phyloP scores from a whole-genome alignment of 37 sponge, comb jelly and placozoan species.

The Theonella swinhoei region DNA sequence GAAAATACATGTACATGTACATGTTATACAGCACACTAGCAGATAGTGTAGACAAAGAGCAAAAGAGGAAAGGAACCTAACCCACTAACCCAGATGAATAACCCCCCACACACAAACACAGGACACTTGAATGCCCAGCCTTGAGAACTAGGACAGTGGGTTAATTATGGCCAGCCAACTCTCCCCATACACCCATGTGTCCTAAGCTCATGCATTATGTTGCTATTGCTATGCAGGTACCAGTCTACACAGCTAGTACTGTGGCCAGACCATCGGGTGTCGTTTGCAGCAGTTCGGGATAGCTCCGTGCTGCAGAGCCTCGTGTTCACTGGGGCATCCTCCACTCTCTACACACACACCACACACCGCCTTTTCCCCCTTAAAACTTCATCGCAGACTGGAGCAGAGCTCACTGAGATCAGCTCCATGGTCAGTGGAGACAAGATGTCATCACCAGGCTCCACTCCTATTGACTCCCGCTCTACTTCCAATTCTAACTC shows the following conservation, averaged over 20 bases:
- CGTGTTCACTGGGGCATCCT: constrained; percentile 60
- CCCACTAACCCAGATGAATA: no score
- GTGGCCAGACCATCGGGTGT: constrained; percentile 48
- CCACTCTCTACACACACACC: constrained; percentile 35
- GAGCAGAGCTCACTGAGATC: constrained; percentile 42
- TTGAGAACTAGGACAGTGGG: no score
- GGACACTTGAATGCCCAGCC: no score
- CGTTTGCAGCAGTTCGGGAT: constrained; percentile 20
- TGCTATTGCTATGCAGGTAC: constrained; percentile 1
- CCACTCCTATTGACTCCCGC: not conserved
- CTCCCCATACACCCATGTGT: no score
- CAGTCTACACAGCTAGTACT: constrained; percentile 41
- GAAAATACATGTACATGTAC: no score
- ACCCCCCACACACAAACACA: no score
- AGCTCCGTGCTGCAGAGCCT: constrained; percentile 54
- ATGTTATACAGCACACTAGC: no score
- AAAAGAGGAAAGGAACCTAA: no score
- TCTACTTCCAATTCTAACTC: not conserved
- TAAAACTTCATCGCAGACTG: constrained; percentile 16
- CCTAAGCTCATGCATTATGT: not conserved
- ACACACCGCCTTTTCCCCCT: constrained; percentile 51
- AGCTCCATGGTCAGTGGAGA: constrained; percentile 32
- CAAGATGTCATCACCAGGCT: not conserved
- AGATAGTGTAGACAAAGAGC: no score
- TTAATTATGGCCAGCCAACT: no score